Conservation (phyloP, 2,888 invertebrate genomes). For the Salpingus planirostris region DNA sequence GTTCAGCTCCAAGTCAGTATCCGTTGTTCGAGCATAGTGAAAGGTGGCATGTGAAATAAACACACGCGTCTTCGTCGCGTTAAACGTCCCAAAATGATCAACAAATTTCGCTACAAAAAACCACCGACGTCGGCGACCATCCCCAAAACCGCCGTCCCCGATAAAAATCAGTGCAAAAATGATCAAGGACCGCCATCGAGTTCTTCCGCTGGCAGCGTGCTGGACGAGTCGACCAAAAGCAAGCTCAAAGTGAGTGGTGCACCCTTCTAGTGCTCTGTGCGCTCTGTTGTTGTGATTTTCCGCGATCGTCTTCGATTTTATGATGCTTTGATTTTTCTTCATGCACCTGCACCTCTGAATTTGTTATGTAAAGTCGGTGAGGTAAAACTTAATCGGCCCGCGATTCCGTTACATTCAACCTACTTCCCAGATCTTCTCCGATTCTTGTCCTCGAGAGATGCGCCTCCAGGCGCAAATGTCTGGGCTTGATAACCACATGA, state of each 20-base stretch:
- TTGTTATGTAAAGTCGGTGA: conserved; percentile 2
- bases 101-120: conserved; percentile 39
- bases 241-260: conserved; percentile 30
- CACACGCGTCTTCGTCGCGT: not conserved
- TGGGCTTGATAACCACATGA: too few relatives aligned
- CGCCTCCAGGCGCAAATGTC: conserved; percentile 7
- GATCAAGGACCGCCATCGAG: too few relatives aligned
- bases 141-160: conserved; percentile 4
- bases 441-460: conserved; percentile 2
- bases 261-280: too few relatives aligned
- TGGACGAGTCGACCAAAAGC: conserved; percentile 20
- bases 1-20: conserved; percentile 20
- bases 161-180: conserved; percentile 9
- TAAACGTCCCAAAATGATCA: conserved; percentile 37
- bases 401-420: conserved; percentile 16
- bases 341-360: too few relatives aligned
- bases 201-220: too few relatives aligned
- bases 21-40: conserved; percentile 19
- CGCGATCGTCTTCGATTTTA: too few relatives aligned
- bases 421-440: conserved; percentile 10
- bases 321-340: too few relatives aligned
- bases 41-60: conserved; percentile 15
- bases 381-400: conserved; percentile 5
- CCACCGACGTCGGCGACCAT: conserved; percentile 18
- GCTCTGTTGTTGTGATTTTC: too few relatives aligned